Percentiles rank a stretch among this genome's conserved stretches.
Evolutionary conservation across 2,888 invertebrate species (phyloP).

Genomic region (Hypena proboscidalis): DNA sequence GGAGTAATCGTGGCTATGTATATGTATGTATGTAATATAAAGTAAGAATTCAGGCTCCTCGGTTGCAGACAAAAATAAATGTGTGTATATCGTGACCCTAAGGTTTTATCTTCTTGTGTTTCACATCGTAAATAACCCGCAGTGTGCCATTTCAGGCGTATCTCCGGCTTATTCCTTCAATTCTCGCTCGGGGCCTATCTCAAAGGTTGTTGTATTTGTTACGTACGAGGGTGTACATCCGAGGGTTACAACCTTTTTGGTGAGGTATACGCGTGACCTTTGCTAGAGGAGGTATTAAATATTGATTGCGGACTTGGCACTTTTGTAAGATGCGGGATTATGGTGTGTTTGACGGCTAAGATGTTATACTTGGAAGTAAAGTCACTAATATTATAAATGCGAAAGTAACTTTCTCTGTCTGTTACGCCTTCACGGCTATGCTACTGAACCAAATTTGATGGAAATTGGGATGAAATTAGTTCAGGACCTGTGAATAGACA

Average conservation of each 20-base stretch:
- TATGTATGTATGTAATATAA: no score
- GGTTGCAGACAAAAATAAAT: constrained; percentile 1
- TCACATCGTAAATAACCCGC: constrained; percentile 30
- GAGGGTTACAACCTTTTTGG: not conserved
- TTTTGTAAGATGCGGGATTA: no score
- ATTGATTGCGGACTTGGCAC: constrained; percentile 3
- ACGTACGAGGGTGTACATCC: not conserved
- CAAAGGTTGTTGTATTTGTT: constrained; percentile 11
- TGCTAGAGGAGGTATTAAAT: not conserved
- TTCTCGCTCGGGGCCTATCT: constrained; percentile 26
- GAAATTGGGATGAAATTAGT: no score
- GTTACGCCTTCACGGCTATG: no score
- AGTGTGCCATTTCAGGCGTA: constrained; percentile 22
- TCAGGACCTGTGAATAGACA: no score
- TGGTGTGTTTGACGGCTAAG: no score
- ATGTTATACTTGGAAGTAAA: no score
- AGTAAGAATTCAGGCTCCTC: no score
- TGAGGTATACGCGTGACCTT: not conserved
- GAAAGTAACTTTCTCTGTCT: no score
- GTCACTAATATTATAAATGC: no score
- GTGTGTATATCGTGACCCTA: not conserved
- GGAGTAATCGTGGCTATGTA: no score
- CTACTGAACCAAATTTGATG: no score
- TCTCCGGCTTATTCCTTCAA: constrained; percentile 29
- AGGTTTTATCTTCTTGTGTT: constrained; percentile 2